These are phyloP conservation scores for Danio tinwini DNA, from an alignment of 2,797 vertebrate genomes.

Conservation along the genomic window DNA sequence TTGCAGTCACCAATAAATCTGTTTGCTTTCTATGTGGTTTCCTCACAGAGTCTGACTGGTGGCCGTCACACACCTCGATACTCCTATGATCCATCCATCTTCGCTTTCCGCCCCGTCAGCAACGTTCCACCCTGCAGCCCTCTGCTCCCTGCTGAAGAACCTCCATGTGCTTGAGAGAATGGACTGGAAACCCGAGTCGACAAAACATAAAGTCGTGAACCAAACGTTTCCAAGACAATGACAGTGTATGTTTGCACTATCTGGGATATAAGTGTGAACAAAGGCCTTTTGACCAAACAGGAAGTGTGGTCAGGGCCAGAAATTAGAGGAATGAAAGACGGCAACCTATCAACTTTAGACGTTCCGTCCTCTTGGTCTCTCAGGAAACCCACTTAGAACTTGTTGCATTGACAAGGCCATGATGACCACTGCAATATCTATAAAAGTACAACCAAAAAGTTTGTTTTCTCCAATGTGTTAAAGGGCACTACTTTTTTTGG, in stretches of 20 bases:
- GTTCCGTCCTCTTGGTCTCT: slow-evolving; percentile 47
- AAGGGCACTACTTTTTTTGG: no score
- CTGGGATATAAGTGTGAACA: slow-evolving; percentile 50
- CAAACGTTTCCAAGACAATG: slow-evolving; percentile 33
- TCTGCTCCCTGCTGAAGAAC: slow-evolving; percentile 83
- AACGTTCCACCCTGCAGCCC: slow-evolving; percentile 86
- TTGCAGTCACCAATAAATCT: slow-evolving; percentile 4
- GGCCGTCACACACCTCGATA: slow-evolving; percentile 82
- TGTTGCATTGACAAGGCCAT: slow-evolving; percentile 37
- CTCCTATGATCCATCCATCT: slow-evolving; percentile 88
- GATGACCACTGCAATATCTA: slow-evolving; percentile 37
- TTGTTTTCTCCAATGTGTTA: neutral
- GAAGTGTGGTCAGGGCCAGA: slow-evolving; percentile 40
- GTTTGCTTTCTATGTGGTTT: slow-evolving; percentile 51
- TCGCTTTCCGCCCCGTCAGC: slow-evolving; percentile 90
- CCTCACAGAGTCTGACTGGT: slow-evolving; percentile 79
- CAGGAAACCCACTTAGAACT: slow-evolving; percentile 53
- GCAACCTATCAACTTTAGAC: slow-evolving; percentile 31
- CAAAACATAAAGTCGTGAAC: slow-evolving; percentile 42
- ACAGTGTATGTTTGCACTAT: slow-evolving; percentile 45
- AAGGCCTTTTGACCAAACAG: slow-evolving; percentile 45
- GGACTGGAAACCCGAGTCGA: slow-evolving; percentile 16
- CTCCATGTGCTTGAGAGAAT: slow-evolving; percentile 76
- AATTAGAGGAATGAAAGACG: slow-evolving; percentile 45
- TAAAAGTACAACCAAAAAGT: slow-evolving; percentile 30